These are phyloP conservation scores for Cladopsammia gracilis DNA, from an alignment of 64 coral and sea anemone genomes.

Conservation along the genomic window DNA sequence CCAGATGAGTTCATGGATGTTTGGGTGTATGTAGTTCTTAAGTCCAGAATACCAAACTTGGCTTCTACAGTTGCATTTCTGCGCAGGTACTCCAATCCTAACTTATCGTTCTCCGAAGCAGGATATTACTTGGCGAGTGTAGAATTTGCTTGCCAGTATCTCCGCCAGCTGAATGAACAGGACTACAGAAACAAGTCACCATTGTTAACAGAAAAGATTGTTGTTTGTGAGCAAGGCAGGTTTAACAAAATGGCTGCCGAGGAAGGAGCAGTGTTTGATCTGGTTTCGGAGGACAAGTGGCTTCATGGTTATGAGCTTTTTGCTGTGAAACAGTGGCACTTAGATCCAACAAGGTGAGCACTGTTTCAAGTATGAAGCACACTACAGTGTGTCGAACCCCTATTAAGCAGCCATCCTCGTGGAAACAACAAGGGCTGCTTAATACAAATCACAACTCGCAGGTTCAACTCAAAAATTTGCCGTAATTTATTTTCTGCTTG, in stretches of 20 bases:
- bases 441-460: too few species aligned
- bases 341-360: constrained; percentile 84
- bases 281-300: constrained; percentile 72
- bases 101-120: constrained; percentile 82
- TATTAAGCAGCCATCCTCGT: too few species aligned
- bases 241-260: constrained; percentile 47
- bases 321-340: constrained; percentile 91
- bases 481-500: too few species aligned
- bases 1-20: constrained; percentile 97
- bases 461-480: too few species aligned
- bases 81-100: constrained; percentile 84
- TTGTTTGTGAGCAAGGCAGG: constrained; percentile 74
- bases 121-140: constrained; percentile 87
- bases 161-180: constrained; percentile 74
- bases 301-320: constrained; percentile 77
- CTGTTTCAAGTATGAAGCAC: too few species aligned
- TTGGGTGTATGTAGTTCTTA: constrained; percentile 89
- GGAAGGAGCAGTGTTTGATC: constrained; percentile 67
- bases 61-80: constrained; percentile 74
- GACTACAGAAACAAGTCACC: constrained; percentile 61
- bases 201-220: constrained; percentile 19
- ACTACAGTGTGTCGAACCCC: too few species aligned
- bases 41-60: constrained; percentile 75
- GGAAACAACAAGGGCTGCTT: too few species aligned
- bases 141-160: constrained; percentile 91